A percentile compares a stretch with the other conserved stretches of the same genome.
Conservation (phyloP, 2,888 invertebrate species). For the Glaucopsyche alexis region DNA sequence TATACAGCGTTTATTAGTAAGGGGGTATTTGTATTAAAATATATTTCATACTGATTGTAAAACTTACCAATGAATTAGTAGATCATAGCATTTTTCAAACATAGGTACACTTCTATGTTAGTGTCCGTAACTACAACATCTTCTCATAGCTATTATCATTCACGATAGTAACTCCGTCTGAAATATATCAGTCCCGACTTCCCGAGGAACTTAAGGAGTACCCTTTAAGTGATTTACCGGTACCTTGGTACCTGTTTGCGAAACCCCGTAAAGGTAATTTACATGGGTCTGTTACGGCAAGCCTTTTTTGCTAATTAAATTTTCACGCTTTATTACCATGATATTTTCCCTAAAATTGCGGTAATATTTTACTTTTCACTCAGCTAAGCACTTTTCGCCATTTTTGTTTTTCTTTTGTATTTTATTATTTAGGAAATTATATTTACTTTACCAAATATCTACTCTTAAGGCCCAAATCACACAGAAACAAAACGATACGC, state of each 20-base stretch:
- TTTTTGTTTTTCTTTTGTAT: not conserved
- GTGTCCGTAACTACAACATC: too few relatives aligned
- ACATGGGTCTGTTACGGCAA: constrained; percentile 25
- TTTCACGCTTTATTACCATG: constrained; percentile 12
- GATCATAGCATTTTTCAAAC: too few relatives aligned
- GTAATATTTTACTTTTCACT: not conserved
- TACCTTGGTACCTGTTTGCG: constrained; percentile 61
- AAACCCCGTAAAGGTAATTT: constrained; percentile 42
- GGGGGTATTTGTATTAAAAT: too few relatives aligned
- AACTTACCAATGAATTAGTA: too few relatives aligned
- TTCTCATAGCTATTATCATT: constrained; percentile 3
- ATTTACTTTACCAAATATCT: not conserved
- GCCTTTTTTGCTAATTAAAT: constrained; percentile 30
- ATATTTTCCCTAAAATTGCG: not conserved
- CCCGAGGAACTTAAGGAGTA: constrained; percentile 65
- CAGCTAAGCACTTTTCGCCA: not conserved
- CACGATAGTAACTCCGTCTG: not conserved
- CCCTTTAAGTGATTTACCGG: constrained; percentile 74
- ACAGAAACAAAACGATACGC: too few relatives aligned
- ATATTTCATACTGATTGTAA: too few relatives aligned
- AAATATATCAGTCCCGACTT: constrained; percentile 59
- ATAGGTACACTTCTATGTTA: too few relatives aligned
- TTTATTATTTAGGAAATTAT: not conserved
- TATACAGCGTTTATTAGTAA: too few relatives aligned
- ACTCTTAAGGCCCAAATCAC: not conserved